These are phyloP conservation scores for Eciton burchellii DNA, from an alignment of 1,140 invertebrate genomes.

Conservation along the genomic window DNA sequence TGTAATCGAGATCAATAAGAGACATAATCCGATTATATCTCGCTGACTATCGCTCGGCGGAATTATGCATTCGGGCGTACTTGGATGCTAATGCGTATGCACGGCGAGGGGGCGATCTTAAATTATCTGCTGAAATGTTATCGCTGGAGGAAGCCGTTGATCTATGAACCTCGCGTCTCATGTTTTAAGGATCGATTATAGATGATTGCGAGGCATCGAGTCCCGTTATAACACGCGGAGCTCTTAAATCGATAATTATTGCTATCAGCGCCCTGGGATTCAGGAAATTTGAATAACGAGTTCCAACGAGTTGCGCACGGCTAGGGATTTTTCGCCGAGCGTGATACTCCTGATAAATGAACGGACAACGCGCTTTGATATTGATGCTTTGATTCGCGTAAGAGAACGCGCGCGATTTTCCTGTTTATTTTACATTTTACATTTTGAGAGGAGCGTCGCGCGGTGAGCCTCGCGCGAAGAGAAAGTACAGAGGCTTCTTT, in stretches of 20 bases:
- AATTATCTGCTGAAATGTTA: conserved; percentile 44
- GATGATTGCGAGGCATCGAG: neutral
- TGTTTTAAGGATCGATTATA: conserved; percentile 16
- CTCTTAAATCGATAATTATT: neutral
- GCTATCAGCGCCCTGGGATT: neutral
- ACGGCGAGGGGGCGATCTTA: conserved; percentile 45
- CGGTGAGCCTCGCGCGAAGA: neutral
- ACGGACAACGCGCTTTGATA: no score
- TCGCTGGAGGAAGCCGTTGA: conserved; percentile 33
- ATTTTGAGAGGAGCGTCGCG: neutral
- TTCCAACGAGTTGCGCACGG: neutral
- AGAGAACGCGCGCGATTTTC: neutral
- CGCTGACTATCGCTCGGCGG: conserved; percentile 37
- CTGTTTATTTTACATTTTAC: conserved; percentile 6
- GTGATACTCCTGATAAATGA: neutral
- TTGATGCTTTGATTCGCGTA: neutral
- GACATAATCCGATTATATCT: conserved; percentile 30
- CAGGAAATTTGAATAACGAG: neutral
- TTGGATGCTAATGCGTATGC: conserved; percentile 51
- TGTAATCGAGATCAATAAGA: conserved; percentile 11
- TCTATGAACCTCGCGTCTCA: neutral
- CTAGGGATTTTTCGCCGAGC: neutral
- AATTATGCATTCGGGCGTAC: conserved; percentile 53
- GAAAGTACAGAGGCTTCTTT: conserved; percentile 55
- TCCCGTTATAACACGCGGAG: neutral